A percentile compares a stretch with the other conserved stretches of the same genome.
Conservation (phyloP, 2,113 vertebrate genomes). For the Peromyscus leucopus region DNA sequence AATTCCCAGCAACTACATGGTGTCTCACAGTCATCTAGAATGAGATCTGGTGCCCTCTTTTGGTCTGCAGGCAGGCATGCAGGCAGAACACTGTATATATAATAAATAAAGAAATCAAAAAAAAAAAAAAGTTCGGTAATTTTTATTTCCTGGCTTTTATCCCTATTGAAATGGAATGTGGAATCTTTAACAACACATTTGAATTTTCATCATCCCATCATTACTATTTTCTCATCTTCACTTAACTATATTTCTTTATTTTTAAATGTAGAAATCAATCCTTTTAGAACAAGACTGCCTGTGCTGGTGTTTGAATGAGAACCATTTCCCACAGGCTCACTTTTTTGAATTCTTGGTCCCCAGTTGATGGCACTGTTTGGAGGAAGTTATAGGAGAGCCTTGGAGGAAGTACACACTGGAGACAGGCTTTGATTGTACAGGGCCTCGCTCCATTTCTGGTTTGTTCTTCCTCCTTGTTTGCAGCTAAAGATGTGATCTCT, state of each 20-base stretch:
- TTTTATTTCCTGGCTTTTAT: constrained; percentile 26
- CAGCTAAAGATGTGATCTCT: not conserved
- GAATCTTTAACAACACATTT: not conserved
- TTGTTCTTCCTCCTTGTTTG: not conserved
- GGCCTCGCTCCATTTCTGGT: not conserved
- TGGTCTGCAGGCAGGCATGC: no score
- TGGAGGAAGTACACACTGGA: not conserved
- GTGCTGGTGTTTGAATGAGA: not conserved
- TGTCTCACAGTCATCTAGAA: no score
- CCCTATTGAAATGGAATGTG: not conserved
- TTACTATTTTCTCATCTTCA: not conserved
- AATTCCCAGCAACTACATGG: no score
- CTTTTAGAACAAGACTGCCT: not conserved
- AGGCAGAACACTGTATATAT: no score
- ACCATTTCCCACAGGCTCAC: not conserved
- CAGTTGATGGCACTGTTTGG: not conserved
- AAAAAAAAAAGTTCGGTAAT: not conserved
- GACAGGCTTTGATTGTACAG: not conserved
- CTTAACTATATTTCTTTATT: not conserved
- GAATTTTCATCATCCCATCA: not conserved
- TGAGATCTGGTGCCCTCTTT: no score
- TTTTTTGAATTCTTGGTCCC: not conserved
- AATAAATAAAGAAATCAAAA: no score
- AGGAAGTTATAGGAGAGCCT: not conserved
- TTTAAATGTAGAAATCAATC: not conserved